A percentile compares a stretch with the other conserved stretches of the same genome.
Conservation (phyloP, 1,140 invertebrate genomes). For the Gryllus bimaculatus region DNA sequence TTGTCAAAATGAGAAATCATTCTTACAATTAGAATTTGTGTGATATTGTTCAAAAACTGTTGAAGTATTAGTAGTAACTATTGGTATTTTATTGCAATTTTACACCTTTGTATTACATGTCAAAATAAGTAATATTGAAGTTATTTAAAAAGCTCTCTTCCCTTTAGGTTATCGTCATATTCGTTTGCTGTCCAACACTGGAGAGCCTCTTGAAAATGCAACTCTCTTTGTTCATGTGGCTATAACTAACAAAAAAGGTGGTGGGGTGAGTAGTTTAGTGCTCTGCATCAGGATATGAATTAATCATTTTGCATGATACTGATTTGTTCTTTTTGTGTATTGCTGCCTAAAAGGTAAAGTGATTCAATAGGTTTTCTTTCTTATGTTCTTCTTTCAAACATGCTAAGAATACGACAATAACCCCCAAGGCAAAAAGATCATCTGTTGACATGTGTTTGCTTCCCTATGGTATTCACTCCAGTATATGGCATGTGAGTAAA, state of each 20-base stretch:
- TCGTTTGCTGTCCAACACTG: slow-evolving; percentile 43
- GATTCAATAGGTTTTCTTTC: not conserved
- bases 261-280: slow-evolving; percentile 36
- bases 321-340: slow-evolving; percentile 29
- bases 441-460: not conserved
- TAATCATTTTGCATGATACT: not conserved
- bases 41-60: no score
- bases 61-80: no score
- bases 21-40: no score
- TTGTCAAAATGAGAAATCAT: no score
- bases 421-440: not conserved
- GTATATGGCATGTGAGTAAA: not conserved
- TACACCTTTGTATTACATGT: no score
- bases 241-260: slow-evolving; percentile 46
- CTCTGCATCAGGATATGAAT: not conserved
- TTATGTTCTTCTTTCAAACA: slow-evolving; percentile 5
- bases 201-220: slow-evolving; percentile 44
- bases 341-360: not conserved
- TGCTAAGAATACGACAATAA: not conserved
- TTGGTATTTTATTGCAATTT: no score
- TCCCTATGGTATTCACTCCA: not conserved
- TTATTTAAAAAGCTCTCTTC: not conserved
- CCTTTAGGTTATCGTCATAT: slow-evolving; percentile 49
- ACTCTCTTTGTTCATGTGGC: slow-evolving; percentile 52
- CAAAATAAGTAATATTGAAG: no score